Conservation (phyloP, 2,113 vertebrate genomes). For the Brienomyrus longianalis region DNA sequence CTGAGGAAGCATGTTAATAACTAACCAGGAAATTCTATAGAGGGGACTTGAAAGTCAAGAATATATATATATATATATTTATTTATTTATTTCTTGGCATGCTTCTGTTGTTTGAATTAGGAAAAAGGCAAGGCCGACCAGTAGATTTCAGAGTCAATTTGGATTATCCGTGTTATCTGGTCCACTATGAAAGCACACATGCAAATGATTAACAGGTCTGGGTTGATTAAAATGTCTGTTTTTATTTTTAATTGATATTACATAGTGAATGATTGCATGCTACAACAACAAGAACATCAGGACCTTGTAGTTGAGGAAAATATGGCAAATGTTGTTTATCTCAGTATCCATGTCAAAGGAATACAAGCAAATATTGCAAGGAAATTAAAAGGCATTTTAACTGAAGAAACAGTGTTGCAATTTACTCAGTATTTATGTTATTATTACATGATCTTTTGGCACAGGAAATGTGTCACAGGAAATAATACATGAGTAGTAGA, state of each 20-base stretch:
- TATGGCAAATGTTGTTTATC: not conserved
- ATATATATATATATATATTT: not conserved
- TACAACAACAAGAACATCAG: not conserved
- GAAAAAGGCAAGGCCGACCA: not conserved
- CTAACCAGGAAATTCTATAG: not conserved
- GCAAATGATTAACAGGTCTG: not conserved
- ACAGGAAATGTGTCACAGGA: not conserved
- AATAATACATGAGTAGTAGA: not conserved
- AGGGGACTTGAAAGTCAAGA: conserved; percentile 8
- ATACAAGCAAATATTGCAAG: not conserved
- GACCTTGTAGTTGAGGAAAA: not conserved
- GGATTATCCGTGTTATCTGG: not conserved
- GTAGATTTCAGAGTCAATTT: not conserved
- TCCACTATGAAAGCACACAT: not conserved
- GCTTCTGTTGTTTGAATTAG: not conserved
- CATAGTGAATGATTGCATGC: not conserved
- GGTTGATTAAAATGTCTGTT: not conserved
- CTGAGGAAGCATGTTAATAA: conserved; percentile 20
- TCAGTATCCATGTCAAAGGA: not conserved
- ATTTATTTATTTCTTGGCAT: not conserved
- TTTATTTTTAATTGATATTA: not conserved
- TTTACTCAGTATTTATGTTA: not conserved
- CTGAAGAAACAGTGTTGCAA: not conserved
- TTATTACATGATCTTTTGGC: not conserved
- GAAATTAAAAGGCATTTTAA: not conserved